Base-by-base conservation (phyloP, 2,113 vertebrate genomes). In the Aspidoscelis tigris region DNA sequence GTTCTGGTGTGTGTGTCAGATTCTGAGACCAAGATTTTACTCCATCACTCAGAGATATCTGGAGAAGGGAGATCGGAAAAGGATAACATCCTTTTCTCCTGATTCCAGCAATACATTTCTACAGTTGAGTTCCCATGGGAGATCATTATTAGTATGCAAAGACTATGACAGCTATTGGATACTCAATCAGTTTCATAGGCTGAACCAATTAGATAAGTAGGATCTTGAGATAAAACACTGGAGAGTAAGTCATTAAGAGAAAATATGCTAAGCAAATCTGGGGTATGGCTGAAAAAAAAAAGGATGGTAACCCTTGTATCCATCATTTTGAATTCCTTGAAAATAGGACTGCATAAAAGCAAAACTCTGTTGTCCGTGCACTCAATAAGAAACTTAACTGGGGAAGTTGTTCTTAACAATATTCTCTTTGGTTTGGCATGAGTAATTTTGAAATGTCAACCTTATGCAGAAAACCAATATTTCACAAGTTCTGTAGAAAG, bases 191-290 rank as follows among this genome's bases (percentile, higher is more conserved):
- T 55, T 77, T 77, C 71, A 12, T 81, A 65, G 20, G 41, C 6
- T n/a, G 9, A 61, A 53, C 33, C 39, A 50, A 47, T 78, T 78
- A 81, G 65, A 58, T 39, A 81, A 86, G 68, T 77, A 71, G 79
- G 21, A 9, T 18, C 50, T 64, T 9, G 26, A 77, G 20, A 41
- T 75, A 47, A 70, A 84, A 16, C 53, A 20, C 33, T 33, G 33
- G 33, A 33, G 33, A 33, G 33, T 33, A 33, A 33, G 33, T 33
- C 33, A 33, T 33, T 33, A 33, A 33, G 33, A 33, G 33, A 33
- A 33, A 33, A 33, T 33, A 33, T 33, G 33, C 33, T 33, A 33
- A 33, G 33, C 33, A 50, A 50, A 9, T 50, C 26, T 71, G 47
- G n/a, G 47, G 26, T 11, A 50, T 44, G 41, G 9, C 18, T 12